Evolutionary conservation across 2,888 invertebrate genomes (phyloP).

Genomic region (Drosophila picticornis): DNA sequence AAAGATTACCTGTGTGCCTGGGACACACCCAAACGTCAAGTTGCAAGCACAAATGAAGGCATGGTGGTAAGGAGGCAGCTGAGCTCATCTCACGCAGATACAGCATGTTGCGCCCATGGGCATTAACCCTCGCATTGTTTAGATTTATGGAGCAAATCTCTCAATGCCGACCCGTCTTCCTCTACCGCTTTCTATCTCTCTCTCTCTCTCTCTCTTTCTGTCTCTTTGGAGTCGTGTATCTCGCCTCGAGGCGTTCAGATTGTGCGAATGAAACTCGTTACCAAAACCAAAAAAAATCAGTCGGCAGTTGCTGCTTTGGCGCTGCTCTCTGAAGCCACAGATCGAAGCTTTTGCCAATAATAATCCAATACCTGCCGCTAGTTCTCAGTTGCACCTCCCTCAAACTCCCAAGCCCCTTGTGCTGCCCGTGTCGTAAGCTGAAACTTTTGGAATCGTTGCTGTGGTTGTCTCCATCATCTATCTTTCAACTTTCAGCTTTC

Average conservation of each 20-base stretch:
- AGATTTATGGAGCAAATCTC: slow-evolving; percentile 78
- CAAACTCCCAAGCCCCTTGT: slow-evolving; percentile 3
- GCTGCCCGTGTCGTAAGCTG: slow-evolving; percentile 50
- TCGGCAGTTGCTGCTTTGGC: slow-evolving; percentile 18
- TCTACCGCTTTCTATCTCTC: background rate
- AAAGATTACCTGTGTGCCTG: background rate
- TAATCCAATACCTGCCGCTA: slow-evolving; percentile 45
- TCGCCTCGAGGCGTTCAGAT: slow-evolving; percentile 56
- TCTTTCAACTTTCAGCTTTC: slow-evolving; percentile 47
- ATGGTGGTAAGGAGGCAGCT: slow-evolving; percentile 1
- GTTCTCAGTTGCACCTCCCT: slow-evolving; percentile 9
- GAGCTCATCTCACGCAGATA: slow-evolving; percentile 66
- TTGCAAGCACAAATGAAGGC: slow-evolving; percentile 32
- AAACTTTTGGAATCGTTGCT: slow-evolving; percentile 51
- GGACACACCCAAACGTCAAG: slow-evolving; percentile 48
- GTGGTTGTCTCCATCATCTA: slow-evolving; percentile 50
- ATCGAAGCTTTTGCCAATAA: slow-evolving; percentile 57
- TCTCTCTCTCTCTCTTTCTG: background rate
- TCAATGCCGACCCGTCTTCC: slow-evolving; percentile 4
- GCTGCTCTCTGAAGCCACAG: slow-evolving; percentile 19
- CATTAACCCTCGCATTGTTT: slow-evolving; percentile 65
- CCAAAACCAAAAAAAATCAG: slow-evolving; percentile 31
- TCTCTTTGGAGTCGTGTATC: slow-evolving; percentile 15
- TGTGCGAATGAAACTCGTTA: slow-evolving; percentile 80
- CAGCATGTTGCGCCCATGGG: slow-evolving; percentile 51